Evolutionary conservation across 2,888 invertebrate genomes (phyloP), one percentile per base, ranked within the genome.

Genomic region (Eristalis intricaria): DNA sequence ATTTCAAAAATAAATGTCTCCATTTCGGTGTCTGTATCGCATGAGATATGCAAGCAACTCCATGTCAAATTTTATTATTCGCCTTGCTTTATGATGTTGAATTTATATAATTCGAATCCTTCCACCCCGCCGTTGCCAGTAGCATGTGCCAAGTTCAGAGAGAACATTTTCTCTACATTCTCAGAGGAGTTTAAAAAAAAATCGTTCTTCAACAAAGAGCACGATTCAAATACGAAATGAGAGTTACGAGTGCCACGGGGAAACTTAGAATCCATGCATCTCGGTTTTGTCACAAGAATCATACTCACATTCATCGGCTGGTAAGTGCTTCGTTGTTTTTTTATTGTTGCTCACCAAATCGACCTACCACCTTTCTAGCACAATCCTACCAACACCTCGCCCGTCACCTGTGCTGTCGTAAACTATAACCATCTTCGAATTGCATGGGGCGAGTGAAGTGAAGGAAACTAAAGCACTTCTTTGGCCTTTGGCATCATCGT

Each of bases 331-430:
- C 7, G 13, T 23, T 65, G 1, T 65, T 40, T 71, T 83, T 75
- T n/a, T 26, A 56, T 19, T 63, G 19, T 22, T 35, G 35, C 35
- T 38, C 38, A 13, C 38, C 13, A 11, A 38, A 38, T 23, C 32
- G 68, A 40, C 60, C 26, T 69, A 22, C 22, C 56, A 68, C 19
- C 60, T 60, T 15, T 23, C 60, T 8, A 69, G n/a, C 61, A 22
- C 63, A 29, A 50, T 19, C 23, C 11, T 66, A 43, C 68, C 71
- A 73, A 58, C 64, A 8, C 56, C 40, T 40, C 22, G 35, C 26
- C 65, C 77, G 40, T 78, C 74, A 86, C 83, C 83, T 86, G 86
- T 82, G 73, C 68, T 73, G 81, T 81, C 71, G 61, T 64, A 70
- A 64, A 58, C 56, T 71, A 43, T 58, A 71, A 40, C 60, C 66